phyloP scores from a whole-genome alignment of 2,888 invertebrate species.

The Eupithecia tripunctaria region DNA sequence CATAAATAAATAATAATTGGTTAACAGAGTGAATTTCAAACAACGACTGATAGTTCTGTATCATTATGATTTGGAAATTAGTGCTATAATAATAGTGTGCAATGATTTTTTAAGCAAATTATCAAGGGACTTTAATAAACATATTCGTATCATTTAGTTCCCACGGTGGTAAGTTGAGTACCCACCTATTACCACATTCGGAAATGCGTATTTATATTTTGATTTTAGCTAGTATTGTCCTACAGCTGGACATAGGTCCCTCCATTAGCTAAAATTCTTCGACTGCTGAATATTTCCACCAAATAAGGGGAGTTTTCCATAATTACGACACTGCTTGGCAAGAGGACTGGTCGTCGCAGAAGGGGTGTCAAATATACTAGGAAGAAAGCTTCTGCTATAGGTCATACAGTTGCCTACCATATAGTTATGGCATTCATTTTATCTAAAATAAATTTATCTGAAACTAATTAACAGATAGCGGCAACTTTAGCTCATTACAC shows the following conservation, averaged over 20 bases:
- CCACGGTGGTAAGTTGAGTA: neutral
- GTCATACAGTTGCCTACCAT: no score
- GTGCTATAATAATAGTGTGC: slow-evolving; percentile 36
- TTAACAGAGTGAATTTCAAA: slow-evolving; percentile 53
- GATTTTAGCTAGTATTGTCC: neutral
- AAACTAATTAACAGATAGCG: slow-evolving; percentile 4
- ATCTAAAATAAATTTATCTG: neutral
- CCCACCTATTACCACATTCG: neutral
- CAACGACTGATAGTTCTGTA: slow-evolving; percentile 51
- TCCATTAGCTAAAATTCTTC: no score
- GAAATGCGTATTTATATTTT: neutral
- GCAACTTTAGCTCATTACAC: slow-evolving; percentile 29
- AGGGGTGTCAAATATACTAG: no score
- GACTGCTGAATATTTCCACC: no score
- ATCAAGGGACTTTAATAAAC: neutral
- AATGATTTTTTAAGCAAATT: slow-evolving; percentile 27
- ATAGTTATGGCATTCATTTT: no score
- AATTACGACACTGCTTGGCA: no score
- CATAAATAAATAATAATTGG: slow-evolving; percentile 62
- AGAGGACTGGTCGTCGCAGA: no score
- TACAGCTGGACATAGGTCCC: neutral
- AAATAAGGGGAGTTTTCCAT: no score
- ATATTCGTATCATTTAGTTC: neutral
- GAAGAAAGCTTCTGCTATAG: no score
- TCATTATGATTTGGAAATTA: slow-evolving; percentile 40